These are phyloP conservation scores for Maconellicoccus hirsutus DNA, from an alignment of 1,140 invertebrate species.

Conservation along the genomic window DNA sequence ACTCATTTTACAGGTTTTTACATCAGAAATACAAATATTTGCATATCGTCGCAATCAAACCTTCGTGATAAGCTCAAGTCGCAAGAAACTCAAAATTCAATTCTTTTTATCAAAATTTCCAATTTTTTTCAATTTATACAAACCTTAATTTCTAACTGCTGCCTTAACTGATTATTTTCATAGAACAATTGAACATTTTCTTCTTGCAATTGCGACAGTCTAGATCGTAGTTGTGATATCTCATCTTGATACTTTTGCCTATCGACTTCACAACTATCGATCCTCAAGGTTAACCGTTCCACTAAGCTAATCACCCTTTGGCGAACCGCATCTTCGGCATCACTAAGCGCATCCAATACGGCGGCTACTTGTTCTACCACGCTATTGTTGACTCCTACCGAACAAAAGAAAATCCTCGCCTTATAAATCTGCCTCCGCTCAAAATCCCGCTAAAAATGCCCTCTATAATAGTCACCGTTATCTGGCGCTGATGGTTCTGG, in stretches of 20 bases:
- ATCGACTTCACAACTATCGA: conserved; percentile 30
- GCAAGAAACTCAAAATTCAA: no score
- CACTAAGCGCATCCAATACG: conserved; percentile 32
- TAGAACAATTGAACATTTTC: conserved; percentile 4
- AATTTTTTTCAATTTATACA: no score
- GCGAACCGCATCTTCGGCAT: conserved; percentile 33
- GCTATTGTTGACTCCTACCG: conserved; percentile 26
- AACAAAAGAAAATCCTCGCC: conserved; percentile 13
- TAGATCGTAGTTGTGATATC: conserved; percentile 25
- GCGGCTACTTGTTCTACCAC: conserved; percentile 33
- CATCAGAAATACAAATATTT: no score
- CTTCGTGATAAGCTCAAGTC: no score
- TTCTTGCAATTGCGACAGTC: conserved; percentile 26
- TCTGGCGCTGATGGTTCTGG: not conserved
- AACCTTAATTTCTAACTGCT: conserved; percentile 28
- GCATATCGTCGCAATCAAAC: no score
- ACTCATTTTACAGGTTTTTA: no score
- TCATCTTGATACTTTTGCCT: conserved; percentile 28
- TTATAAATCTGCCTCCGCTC: not conserved
- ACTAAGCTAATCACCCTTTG: conserved; percentile 32
- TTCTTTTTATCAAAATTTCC: no score
- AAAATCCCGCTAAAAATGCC: not conserved
- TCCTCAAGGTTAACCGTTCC: conserved; percentile 29
- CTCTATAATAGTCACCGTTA: not conserved
- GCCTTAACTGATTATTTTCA: conserved; percentile 25